Evolutionary conservation across 2,797 vertebrate genomes (phyloP).

Genomic region (Petrocephalus schoutedeni): DNA sequence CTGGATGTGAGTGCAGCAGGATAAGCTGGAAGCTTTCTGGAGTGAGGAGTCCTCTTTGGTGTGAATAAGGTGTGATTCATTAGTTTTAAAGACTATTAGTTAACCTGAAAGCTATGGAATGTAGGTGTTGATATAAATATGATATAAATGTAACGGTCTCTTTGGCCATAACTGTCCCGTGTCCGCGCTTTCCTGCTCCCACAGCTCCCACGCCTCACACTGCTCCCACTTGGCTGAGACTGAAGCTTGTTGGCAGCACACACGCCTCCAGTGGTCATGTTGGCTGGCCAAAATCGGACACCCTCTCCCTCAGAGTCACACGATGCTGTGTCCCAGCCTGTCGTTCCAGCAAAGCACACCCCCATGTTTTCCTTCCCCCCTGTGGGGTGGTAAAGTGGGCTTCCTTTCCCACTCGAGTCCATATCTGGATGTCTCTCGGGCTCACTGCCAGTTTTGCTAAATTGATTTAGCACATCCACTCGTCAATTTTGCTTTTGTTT

Average conservation of each 20-base stretch:
- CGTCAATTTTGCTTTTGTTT: slow-evolving; percentile 37
- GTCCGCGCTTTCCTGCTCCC: neutral
- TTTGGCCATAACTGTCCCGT: neutral
- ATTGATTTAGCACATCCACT: slow-evolving; percentile 51
- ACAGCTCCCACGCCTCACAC: neutral
- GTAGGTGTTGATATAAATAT: neutral
- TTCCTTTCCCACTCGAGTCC: slow-evolving; percentile 26
- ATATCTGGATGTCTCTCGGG: slow-evolving; percentile 25
- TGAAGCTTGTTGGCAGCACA: slow-evolving; percentile 1
- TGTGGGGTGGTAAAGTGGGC: neutral
- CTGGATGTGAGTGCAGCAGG: neutral
- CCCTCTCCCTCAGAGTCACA: neutral
- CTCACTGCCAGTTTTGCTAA: slow-evolving; percentile 33
- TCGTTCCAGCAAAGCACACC: neutral
- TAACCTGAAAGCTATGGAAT: neutral
- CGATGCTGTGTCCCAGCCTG: neutral
- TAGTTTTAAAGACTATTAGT: neutral
- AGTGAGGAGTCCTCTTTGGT: neutral
- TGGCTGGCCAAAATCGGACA: slow-evolving; percentile 8
- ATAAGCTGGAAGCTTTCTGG: neutral
- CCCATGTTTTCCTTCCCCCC: neutral
- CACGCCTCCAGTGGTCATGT: slow-evolving; percentile 10
- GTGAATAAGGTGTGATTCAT: neutral
- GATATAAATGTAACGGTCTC: neutral
- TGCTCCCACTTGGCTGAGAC: neutral